Evolutionary conservation across 2,113 vertebrate genomes (phyloP).

Genomic region (Lophius piscatorius): DNA sequence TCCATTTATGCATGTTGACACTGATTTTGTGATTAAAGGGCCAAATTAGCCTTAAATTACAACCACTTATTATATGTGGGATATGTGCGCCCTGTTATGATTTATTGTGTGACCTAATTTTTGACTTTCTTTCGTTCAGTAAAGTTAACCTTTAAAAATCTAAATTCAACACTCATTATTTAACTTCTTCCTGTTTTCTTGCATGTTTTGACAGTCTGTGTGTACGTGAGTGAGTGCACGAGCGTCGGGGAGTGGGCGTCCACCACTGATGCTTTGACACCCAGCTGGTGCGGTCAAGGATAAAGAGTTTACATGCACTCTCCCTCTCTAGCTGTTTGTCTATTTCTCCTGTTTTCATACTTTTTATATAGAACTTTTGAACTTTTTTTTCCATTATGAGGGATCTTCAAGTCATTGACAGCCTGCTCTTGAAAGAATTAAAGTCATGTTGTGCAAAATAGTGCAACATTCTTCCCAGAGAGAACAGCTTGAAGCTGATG

Average conservation of each 20-base stretch:
- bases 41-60: too few relatives aligned
- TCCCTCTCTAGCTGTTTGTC: not conserved
- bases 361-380: not conserved
- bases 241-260: not conserved
- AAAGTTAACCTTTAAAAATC: too few relatives aligned
- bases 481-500: slow-evolving; percentile 89
- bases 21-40: too few relatives aligned
- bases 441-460: slow-evolving; percentile 88
- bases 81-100: too few relatives aligned
- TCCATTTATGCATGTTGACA: too few relatives aligned
- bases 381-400: slow-evolving; percentile 66
- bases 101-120: slow-evolving; percentile 36
- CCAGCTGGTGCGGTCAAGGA: slow-evolving; percentile 42
- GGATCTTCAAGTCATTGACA: slow-evolving; percentile 62
- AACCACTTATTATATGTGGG: too few relatives aligned
- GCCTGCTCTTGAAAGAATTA: slow-evolving; percentile 86
- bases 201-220: not conserved
- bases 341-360: not conserved
- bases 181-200: not conserved
- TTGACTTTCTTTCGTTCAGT: too few relatives aligned
- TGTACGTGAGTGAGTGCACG: not conserved
- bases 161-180: not conserved
- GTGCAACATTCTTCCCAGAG: slow-evolving; percentile 87
- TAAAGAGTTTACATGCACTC: slow-evolving; percentile 1
- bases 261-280: slow-evolving; percentile 42